phyloP scores from a whole-genome alignment of 2,797 vertebrate species.

The Capromys pilorides region DNA sequence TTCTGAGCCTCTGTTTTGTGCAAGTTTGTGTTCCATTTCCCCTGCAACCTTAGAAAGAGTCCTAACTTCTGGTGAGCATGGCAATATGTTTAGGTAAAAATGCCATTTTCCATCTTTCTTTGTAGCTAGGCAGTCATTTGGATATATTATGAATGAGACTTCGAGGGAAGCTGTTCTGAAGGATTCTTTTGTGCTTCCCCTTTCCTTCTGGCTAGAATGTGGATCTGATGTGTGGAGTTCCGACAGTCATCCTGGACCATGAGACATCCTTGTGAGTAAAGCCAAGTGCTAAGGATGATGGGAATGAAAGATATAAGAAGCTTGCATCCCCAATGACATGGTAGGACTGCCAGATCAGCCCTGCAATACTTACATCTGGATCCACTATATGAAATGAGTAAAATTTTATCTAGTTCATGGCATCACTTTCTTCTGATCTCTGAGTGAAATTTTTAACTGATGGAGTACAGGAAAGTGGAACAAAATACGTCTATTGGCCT shows the following conservation, averaged over 20 bases:
- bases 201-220: not conserved
- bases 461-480: not conserved
- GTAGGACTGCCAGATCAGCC: not conserved
- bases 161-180: not conserved
- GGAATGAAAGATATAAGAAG: not conserved
- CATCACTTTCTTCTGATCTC: not conserved
- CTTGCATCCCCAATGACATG: not conserved
- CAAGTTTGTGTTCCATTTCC: not conserved
- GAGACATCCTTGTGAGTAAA: not conserved
- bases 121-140: not conserved
- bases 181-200: not conserved
- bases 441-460: not conserved
- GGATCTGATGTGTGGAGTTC: not conserved
- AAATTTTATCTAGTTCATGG: not conserved
- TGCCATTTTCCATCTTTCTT: not conserved
- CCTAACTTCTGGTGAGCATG: not conserved
- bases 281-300: not conserved
- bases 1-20: not conserved
- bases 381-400: not conserved
- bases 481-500: not conserved
- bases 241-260: not conserved
- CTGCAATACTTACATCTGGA: not conserved
- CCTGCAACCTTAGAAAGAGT: not conserved
- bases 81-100: not conserved
- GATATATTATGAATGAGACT: not conserved